Percentiles rank a stretch among this genome's conserved stretches.
phyloP scores from a whole-genome alignment of 2,888 invertebrate species.

The Callimorpha dominula region DNA sequence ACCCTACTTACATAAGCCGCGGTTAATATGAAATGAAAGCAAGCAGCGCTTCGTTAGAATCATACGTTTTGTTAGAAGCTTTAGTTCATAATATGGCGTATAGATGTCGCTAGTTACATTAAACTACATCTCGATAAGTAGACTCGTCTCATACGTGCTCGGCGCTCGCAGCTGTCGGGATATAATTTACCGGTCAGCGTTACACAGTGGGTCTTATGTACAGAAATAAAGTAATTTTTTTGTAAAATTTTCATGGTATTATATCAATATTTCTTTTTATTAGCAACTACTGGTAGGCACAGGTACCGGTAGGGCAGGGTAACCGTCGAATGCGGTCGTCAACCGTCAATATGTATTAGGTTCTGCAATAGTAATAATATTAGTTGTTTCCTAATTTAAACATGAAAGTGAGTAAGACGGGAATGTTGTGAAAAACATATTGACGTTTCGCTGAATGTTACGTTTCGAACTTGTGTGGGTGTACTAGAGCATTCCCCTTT shows the following conservation, averaged over 20 bases:
- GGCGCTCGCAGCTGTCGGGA: slow-evolving; percentile 68
- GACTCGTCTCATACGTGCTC: slow-evolving; percentile 58
- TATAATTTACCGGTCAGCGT: slow-evolving; percentile 67
- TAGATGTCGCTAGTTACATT: slow-evolving; percentile 79
- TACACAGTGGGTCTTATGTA: slow-evolving; percentile 47
- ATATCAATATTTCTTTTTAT: neutral
- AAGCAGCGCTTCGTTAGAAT: slow-evolving; percentile 12
- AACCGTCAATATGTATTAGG: neutral
- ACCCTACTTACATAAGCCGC: too few species aligned
- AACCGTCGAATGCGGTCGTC: neutral
- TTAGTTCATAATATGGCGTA: slow-evolving; percentile 59
- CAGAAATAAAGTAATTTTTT: slow-evolving; percentile 21
- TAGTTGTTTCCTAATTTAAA: slow-evolving; percentile 33
- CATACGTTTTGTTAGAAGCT: slow-evolving; percentile 49
- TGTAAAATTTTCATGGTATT: neutral
- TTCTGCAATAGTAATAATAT: slow-evolving; percentile 18
- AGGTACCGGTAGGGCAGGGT: too few species aligned
- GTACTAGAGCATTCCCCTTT: slow-evolving; percentile 49
- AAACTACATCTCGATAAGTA: slow-evolving; percentile 69
- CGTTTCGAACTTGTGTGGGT: slow-evolving; percentile 39
- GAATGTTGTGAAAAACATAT: slow-evolving; percentile 45
- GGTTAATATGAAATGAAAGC: neutral
- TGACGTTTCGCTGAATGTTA: slow-evolving; percentile 44
- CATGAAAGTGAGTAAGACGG: slow-evolving; percentile 28
- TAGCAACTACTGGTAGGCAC: neutral